phyloP scores from a whole-genome alignment of 2,113 vertebrate species.

The Ceyx melanurus region DNA sequence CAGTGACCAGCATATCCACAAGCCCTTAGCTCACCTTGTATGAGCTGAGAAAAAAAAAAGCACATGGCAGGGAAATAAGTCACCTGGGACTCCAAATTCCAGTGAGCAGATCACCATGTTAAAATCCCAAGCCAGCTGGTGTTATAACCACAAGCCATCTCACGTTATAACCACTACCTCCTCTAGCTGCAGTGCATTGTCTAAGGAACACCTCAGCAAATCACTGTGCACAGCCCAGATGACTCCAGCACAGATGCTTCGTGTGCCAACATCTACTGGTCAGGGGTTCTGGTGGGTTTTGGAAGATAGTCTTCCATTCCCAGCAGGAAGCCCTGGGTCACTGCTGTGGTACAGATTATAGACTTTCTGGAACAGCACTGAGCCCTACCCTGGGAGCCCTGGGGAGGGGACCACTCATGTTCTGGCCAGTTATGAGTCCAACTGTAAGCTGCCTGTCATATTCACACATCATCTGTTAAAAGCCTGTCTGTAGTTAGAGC shows the following conservation, averaged over 20 bases:
- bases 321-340: not conserved
- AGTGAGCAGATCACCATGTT: not conserved
- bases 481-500: not conserved
- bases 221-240: too few species aligned
- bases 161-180: not conserved
- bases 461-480: not conserved
- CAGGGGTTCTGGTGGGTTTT: not conserved
- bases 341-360: not conserved
- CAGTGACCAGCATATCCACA: not conserved
- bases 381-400: not conserved
- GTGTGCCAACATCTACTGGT: too few species aligned
- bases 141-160: not conserved
- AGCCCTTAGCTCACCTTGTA: not conserved
- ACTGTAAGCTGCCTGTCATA: not conserved
- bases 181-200: not conserved
- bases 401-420: accelerated
- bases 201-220: not conserved
- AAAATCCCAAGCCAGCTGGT: not conserved
- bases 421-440: not conserved
- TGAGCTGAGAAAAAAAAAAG: not conserved
- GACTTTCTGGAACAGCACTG: not conserved
- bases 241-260: not conserved
- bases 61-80: accelerated
- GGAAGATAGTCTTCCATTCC: not conserved
- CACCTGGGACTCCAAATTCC: not conserved